Conservation (phyloP, 2,888 invertebrate genomes). For the Lamellibrachia satsuma region DNA sequence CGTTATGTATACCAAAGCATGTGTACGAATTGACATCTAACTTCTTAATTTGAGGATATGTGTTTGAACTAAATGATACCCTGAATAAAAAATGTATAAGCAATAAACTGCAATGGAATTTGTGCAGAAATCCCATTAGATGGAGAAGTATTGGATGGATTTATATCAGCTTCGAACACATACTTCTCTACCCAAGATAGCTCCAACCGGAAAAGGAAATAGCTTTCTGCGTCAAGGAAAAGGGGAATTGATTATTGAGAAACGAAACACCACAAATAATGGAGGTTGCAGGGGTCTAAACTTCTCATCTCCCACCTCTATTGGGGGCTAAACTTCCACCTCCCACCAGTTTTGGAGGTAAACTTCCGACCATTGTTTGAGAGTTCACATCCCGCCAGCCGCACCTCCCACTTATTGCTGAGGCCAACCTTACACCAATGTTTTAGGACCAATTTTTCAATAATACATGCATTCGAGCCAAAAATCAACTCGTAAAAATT, state of each 20-base stretch:
- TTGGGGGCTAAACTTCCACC: no score
- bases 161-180: not conserved
- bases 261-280: not conserved
- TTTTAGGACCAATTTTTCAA: no score
- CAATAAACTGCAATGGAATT: not conserved
- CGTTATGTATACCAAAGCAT: not conserved
- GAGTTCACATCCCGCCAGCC: no score
- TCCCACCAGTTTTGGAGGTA: no score
- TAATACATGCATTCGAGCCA: no score
- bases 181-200: not conserved
- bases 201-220: slow-evolving; percentile 11
- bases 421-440: no score
- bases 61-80: not conserved
- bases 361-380: no score
- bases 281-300: no score
- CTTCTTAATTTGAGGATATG: not conserved
- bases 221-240: not conserved
- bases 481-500: no score
- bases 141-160: not conserved
- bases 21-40: not conserved
- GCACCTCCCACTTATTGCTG: no score
- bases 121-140: not conserved
- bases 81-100: not conserved
- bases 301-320: no score
- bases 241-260: not conserved